Evolutionary conservation across 2,797 vertebrate species (phyloP), one percentile per base, ranked within the genome.

Genomic region (Peromyscus attwateri): DNA sequence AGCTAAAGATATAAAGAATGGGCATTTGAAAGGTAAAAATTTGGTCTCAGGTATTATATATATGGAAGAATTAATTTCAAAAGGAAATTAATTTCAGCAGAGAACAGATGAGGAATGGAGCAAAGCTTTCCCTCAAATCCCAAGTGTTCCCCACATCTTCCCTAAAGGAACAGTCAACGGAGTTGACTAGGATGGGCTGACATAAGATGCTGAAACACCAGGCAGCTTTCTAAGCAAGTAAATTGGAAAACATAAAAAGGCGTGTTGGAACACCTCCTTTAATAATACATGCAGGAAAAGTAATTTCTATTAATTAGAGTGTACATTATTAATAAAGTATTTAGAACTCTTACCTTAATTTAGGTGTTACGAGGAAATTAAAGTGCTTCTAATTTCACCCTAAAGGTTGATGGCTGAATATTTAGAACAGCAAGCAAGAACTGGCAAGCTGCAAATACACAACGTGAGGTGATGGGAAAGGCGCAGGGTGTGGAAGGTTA

Each of bases 301-400:
- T 91, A 96, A 97, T 97, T 97, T 98, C 96, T 97, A 97, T 97
- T 97, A 97, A 97, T 98, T 98, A 97, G 55, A 60, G 68, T 92
- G 40, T 97, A 92, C 94, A 96, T 98, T 98, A 98, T 97, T 97
- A 97, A 98, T 97, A 97, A 97, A 97, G 87, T 96, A 94, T 97
- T 97, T 97, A 97, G 97, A 97, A 96, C 96, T 93, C 95, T 97
- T 97, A 97, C 96, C 96, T 97, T 97, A 96, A 97, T 97, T 97
- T 96, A 97, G 97, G 93, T 96, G 95, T 97, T 97, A 95, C 73
- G 97, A 97, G 97, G 97, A 98, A 98, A 97, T 98, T 98, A 96
- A 98, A 97, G 87, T 92, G 87, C 89, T 94, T 52, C 95, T 95
- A 97, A 98, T 97, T 95, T 93, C 85, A 93, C 87, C n/a, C 73